Evolutionary conservation across 2,888 invertebrate species (phyloP).

Genomic region (Drosophila meridiana): DNA sequence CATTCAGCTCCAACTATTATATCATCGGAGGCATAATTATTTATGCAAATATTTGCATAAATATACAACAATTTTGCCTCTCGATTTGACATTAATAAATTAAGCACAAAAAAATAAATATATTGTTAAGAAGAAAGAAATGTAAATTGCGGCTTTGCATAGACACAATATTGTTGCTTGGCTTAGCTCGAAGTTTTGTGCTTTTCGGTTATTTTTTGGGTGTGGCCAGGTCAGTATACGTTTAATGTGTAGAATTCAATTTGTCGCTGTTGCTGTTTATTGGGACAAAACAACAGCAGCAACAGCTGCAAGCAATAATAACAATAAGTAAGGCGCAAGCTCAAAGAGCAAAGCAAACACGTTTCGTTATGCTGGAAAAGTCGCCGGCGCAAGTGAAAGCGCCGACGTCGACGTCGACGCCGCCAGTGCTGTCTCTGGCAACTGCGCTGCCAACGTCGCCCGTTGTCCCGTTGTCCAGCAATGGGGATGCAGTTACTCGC

Average conservation of each 20-base stretch:
- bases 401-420: conserved; percentile 23
- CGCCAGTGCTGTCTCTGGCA: conserved; percentile 4
- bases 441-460: conserved; percentile 14
- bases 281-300: conserved; percentile 43
- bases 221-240: conserved; percentile 55
- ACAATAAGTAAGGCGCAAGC: conserved; percentile 35
- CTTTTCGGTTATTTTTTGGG: conserved; percentile 23
- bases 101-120: conserved; percentile 8
- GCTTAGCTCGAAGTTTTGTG: conserved; percentile 1
- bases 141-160: conserved; percentile 46
- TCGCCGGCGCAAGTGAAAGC: conserved; percentile 69
- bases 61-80: conserved; percentile 13
- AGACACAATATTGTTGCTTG: conserved; percentile 22
- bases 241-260: conserved; percentile 53
- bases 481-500: conserved; percentile 31
- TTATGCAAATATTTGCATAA: conserved; percentile 54
- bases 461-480: conserved; percentile 36
- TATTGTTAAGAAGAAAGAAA: conserved; percentile 14
- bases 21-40: conserved; percentile 43
- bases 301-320: conserved; percentile 39
- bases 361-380: conserved; percentile 63
- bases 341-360: conserved; percentile 66
- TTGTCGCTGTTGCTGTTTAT: conserved; percentile 43
- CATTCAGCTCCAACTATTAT: conserved; percentile 27
- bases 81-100: conserved; percentile 42